Conservation (phyloP, 2,888 invertebrate species). For the Papilio protenor region DNA sequence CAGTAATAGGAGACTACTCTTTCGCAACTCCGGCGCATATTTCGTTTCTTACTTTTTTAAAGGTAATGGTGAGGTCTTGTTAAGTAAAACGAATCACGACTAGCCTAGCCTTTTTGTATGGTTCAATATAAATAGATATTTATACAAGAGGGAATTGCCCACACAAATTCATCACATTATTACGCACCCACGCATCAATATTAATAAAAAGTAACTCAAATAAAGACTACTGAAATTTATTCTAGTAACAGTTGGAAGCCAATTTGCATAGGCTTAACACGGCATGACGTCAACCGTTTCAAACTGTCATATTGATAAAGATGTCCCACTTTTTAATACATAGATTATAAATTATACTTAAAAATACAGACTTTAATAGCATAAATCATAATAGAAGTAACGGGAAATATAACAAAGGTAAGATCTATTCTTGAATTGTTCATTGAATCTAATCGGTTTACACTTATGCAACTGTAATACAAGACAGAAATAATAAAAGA, state of each 20-base stretch:
- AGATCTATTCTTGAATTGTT: neutral
- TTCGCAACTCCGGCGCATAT: neutral
- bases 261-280: conserved; percentile 9
- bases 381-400: neutral
- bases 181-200: neutral
- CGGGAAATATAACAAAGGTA: neutral
- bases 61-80: conserved; percentile 30
- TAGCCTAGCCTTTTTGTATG: neutral
- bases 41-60: neutral
- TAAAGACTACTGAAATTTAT: conserved; percentile 6
- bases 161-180: neutral
- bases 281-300: neutral
- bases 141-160: neutral
- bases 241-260: neutral
- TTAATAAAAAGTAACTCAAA: neutral
- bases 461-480: conserved; percentile 15
- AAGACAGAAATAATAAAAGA: neutral
- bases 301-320: conserved; percentile 12
- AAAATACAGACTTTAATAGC: neutral
- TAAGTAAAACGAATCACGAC: conserved; percentile 8
- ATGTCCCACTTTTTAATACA: neutral
- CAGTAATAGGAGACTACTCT: neutral
- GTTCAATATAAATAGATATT: neutral
- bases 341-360: neutral
- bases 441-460: conserved; percentile 9